phyloP scores from a whole-genome alignment of 2,888 invertebrate species.

The Acholoe squamosa region DNA sequence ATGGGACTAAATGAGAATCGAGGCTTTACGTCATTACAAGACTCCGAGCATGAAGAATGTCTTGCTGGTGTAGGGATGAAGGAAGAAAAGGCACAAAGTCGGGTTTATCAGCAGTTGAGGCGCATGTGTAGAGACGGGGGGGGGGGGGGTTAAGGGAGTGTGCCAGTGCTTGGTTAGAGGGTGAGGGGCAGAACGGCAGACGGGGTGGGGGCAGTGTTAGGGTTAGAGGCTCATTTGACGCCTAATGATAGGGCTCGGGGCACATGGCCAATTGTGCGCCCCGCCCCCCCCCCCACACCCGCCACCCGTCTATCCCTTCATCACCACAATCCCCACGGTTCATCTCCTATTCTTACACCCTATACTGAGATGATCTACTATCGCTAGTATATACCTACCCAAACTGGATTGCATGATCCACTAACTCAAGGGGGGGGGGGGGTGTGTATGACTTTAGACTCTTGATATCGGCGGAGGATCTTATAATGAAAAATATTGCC shows the following conservation, averaged over 20 bases:
- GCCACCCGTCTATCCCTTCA: not conserved
- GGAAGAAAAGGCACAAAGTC: not conserved
- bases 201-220: conserved; percentile 8
- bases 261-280: not conserved
- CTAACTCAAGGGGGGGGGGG: not conserved
- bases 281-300: not conserved
- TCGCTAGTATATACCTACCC: too few species aligned
- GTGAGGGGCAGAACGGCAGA: not conserved
- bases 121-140: not conserved
- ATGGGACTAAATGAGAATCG: not conserved
- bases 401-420: too few species aligned
- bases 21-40: not conserved
- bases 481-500: too few species aligned
- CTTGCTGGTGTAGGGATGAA: not conserved
- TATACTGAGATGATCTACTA: too few species aligned
- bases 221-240: not conserved
- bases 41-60: not conserved
- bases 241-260: conserved; percentile 14
- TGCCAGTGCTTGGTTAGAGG: not conserved
- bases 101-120: not conserved
- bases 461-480: too few species aligned
- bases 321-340: not conserved
- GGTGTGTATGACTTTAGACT: not conserved
- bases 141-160: not conserved
- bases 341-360: too few species aligned